Conservation (phyloP, 2,797 vertebrate genomes). For the Onychomys leucogaster region DNA sequence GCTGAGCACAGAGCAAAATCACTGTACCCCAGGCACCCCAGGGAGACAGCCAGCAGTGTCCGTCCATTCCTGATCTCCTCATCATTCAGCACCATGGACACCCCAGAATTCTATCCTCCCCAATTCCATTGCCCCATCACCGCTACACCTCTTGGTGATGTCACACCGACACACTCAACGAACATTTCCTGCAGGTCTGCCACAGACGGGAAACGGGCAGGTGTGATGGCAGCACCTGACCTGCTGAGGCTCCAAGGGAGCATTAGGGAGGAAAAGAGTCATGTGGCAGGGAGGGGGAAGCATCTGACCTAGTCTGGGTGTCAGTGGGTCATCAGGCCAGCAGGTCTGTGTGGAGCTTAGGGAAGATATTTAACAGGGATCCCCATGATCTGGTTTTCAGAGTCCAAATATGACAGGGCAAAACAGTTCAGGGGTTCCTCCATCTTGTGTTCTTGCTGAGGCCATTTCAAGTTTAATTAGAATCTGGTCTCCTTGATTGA, state of each 20-base stretch:
- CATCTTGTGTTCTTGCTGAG: not conserved
- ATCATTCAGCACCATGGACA: not conserved
- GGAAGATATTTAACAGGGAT: not conserved
- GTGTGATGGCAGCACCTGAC: rapidly evolving
- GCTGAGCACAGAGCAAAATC: not conserved
- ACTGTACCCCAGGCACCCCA: not conserved
- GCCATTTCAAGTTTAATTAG: not conserved
- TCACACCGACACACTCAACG: too few species aligned
- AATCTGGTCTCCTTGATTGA: not conserved
- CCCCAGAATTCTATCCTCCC: not conserved
- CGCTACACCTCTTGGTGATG: rapidly evolving
- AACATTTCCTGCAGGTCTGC: not conserved
- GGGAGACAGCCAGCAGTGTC: not conserved
- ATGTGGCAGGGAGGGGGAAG: rapidly evolving
- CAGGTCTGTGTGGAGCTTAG: not conserved
- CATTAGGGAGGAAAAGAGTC: not conserved
- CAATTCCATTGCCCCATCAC: rapidly evolving
- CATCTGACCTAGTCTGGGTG: not conserved
- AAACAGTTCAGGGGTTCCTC: not conserved
- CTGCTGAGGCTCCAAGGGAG: not conserved
- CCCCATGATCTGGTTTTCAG: not conserved
- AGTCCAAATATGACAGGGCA: not conserved
- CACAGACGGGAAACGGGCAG: rapidly evolving
- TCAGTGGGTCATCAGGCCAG: not conserved
- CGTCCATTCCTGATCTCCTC: rapidly evolving